A percentile compares a stretch with the other conserved stretches of the same genome.
These are phyloP conservation scores for Calvadosia cruxmelitensis DNA, from an alignment of 30 jellyfish, hydroid and myxozoan genomes.

Conservation along the genomic window DNA sequence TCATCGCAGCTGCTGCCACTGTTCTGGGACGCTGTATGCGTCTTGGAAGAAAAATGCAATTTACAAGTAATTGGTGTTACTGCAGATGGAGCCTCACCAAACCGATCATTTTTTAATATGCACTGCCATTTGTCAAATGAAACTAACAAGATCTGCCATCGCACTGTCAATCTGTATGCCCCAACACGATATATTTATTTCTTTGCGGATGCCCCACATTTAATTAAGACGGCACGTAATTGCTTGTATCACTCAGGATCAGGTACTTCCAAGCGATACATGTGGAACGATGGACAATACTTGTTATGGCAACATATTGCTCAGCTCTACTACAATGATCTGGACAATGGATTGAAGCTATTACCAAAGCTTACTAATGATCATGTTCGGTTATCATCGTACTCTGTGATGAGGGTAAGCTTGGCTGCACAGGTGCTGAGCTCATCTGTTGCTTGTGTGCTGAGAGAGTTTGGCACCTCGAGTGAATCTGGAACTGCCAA, in stretches of 20 bases:
- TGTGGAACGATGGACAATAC: conserved; percentile 35
- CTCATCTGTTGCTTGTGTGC: conserved; percentile 16
- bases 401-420: conserved; percentile 33
- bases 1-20: conserved; percentile 39
- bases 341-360: conserved; percentile 11
- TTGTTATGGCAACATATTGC: conserved; percentile 19
- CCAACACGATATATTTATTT: conserved; percentile 21
- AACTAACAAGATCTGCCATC: background rate
- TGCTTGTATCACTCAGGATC: conserved; percentile 27
- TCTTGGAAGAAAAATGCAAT: conserved; percentile 27
- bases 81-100: conserved; percentile 38
- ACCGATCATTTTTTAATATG: conserved; percentile 19
- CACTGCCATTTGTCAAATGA: conserved; percentile 4
- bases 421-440: conserved; percentile 40
- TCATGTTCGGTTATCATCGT: conserved; percentile 16
- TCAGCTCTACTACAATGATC: conserved; percentile 6
- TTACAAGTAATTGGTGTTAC: conserved; percentile 27
- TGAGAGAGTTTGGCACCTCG: conserved; percentile 27
- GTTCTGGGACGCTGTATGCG: conserved; percentile 33
- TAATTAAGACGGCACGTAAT: conserved; percentile 30
- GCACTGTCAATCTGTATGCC: conserved; percentile 20
- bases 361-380: conserved; percentile 8
- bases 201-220: conserved; percentile 35
- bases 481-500: conserved; percentile 29
- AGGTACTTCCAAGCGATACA: conserved; percentile 1